Evolutionary conservation across 2,888 invertebrate genomes (phyloP).

Genomic region (Cloeon dipterum): DNA sequence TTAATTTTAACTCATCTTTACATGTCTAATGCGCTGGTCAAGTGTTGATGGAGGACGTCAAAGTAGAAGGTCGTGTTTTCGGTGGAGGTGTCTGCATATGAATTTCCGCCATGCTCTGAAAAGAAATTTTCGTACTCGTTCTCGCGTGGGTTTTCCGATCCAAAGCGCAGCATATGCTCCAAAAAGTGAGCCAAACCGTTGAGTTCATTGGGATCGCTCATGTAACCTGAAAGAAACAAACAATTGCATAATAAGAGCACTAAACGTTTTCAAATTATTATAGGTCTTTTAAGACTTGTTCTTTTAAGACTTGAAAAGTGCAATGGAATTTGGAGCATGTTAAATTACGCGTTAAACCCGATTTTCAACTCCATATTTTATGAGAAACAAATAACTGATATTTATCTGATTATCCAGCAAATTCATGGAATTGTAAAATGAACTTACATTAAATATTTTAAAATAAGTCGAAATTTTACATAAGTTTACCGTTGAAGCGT

Average conservation of each 20-base stretch:
- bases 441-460: too few relatives aligned
- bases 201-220: constrained; percentile 73
- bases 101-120: constrained; percentile 71
- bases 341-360: too few relatives aligned
- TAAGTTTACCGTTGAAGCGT: too few relatives aligned
- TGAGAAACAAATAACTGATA: too few relatives aligned
- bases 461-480: too few relatives aligned
- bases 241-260: background rate
- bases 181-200: constrained; percentile 95
- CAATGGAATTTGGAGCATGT: too few relatives aligned
- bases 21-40: constrained; percentile 64
- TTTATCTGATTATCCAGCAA: too few relatives aligned
- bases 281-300: too few relatives aligned
- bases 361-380: too few relatives aligned
- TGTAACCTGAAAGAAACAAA: constrained; percentile 33
- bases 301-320: too few relatives aligned
- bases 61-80: constrained; percentile 91
- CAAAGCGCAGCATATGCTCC: constrained; percentile 96
- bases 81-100: constrained; percentile 80
- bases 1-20: constrained; percentile 18
- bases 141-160: constrained; percentile 76
- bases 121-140: constrained; percentile 81
- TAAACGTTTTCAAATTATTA: constrained; percentile 1
- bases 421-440: too few relatives aligned
- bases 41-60: constrained; percentile 65